phyloP scores from a whole-genome alignment of 2,797 vertebrate genomes.

The Fistularia tabacaria region DNA sequence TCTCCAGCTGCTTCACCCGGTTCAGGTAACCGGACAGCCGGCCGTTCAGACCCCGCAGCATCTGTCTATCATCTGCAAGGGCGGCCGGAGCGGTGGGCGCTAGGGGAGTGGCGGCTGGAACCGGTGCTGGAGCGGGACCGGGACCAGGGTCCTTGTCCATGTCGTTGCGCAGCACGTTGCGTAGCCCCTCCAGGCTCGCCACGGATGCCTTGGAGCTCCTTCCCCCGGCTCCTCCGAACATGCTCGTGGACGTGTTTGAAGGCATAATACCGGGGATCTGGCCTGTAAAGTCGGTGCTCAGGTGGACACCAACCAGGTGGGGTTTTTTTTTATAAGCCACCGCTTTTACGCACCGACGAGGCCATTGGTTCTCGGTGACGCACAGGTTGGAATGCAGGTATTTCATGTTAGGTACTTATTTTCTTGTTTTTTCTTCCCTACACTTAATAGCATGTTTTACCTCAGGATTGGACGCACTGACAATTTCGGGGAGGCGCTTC shows the following conservation, averaged over 20 bases:
- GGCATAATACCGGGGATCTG: conserved; percentile 31
- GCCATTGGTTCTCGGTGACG: conserved; percentile 37
- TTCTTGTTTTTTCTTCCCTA: not conserved
- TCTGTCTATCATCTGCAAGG: conserved; percentile 61
- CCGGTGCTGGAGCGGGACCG: fast-evolving
- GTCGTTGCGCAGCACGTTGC: conserved; percentile 52
- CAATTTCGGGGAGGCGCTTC: conserved; percentile 32
- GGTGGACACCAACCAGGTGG: not conserved
- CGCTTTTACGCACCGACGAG: conserved; percentile 9
- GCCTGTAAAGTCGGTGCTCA: not conserved
- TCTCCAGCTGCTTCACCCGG: conserved; percentile 63
- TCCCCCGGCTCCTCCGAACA: conserved; percentile 67
- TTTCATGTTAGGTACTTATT: conserved; percentile 14
- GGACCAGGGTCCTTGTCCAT: conserved; percentile 25
- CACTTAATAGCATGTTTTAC: not conserved
- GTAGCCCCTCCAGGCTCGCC: conserved; percentile 54
- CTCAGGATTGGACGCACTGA: conserved; percentile 43
- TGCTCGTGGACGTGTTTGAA: conserved; percentile 43
- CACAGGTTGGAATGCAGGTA: conserved; percentile 41
- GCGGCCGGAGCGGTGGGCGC: fast-evolving
- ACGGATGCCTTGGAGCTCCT: conserved; percentile 54
- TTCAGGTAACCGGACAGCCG: conserved; percentile 69
- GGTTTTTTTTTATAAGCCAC: conserved; percentile 64
- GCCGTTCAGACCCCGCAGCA: conserved; percentile 67
- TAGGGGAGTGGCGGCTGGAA: fast-evolving